Conservation (phyloP, 2,113 vertebrate species). For the Cynopterus brachyotis region DNA sequence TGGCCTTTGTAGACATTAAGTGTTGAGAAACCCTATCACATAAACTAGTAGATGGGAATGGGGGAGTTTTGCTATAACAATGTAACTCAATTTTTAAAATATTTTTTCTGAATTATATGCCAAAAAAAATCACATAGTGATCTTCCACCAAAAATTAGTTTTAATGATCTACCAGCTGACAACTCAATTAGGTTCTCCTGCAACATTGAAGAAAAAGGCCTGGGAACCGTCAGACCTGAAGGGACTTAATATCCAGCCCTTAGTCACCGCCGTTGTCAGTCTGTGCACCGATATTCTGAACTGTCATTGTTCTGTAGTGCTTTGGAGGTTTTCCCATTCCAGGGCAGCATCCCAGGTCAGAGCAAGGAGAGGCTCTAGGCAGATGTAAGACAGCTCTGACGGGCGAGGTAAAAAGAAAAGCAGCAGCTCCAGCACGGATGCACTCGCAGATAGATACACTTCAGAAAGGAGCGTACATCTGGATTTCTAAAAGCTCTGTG, state of each 20-base stretch:
- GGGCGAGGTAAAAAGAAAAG: no score
- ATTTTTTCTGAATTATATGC: neutral
- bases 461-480: neutral
- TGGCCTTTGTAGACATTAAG: neutral
- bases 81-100: neutral
- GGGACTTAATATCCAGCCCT: neutral
- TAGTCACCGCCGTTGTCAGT: rapidly evolving
- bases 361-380: rapidly evolving
- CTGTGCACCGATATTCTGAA: neutral
- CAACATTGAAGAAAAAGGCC: neutral
- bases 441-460: neutral
- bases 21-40: neutral
- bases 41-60: neutral
- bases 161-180: neutral
- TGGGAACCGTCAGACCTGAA: neutral
- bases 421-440: rapidly evolving
- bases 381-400: neutral
- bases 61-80: neutral
- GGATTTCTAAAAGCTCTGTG: neutral
- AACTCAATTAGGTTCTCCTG: neutral
- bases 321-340: no score
- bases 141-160: neutral
- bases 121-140: neutral
- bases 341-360: rapidly evolving
- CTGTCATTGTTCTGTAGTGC: no score